Percentiles rank a stretch among this genome's conserved stretches.
Evolutionary conservation across 64 coral and sea anemone species (phyloP).

Genomic region (Montipora efflorescens): DNA sequence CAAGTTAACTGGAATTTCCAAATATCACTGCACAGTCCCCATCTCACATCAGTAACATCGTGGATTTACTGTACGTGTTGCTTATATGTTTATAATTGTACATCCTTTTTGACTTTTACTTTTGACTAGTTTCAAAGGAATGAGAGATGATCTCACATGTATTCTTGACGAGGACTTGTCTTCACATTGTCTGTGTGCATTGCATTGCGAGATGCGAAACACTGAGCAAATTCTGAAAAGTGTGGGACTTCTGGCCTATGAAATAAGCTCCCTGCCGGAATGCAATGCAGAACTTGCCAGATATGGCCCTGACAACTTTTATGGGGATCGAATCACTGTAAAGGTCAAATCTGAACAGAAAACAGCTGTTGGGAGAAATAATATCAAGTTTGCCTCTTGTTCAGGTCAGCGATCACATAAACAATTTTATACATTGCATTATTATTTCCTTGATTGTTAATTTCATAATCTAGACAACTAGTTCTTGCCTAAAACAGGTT

Average conservation of each 20-base stretch:
- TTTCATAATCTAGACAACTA: too few relatives aligned
- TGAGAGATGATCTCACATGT: slow-evolving; percentile 29
- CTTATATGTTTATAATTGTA: too few relatives aligned
- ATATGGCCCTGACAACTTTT: slow-evolving; percentile 34
- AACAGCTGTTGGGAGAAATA: neutral
- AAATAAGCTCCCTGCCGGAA: slow-evolving; percentile 24
- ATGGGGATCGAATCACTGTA: neutral
- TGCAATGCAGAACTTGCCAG: slow-evolving; percentile 11
- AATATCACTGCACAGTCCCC: too few relatives aligned
- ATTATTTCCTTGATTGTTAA: too few relatives aligned
- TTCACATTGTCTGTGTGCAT: slow-evolving; percentile 4
- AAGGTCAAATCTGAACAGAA: neutral
- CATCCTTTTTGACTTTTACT: neutral
- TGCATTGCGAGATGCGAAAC: slow-evolving; percentile 58
- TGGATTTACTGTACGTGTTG: too few relatives aligned
- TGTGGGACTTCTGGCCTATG: slow-evolving; percentile 29
- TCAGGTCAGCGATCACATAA: neutral
- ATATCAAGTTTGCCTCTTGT: slow-evolving; percentile 20
- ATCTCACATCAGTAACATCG: too few relatives aligned
- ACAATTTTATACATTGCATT: too few relatives aligned
- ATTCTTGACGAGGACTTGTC: too few relatives aligned
- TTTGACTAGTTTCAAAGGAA: slow-evolving; percentile 32
- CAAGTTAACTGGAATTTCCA: too few relatives aligned
- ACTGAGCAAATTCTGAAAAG: slow-evolving; percentile 49
- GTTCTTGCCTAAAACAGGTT: too few relatives aligned